These are phyloP conservation scores for Drosophila mayri DNA, from an alignment of 1,140 invertebrate genomes.

Conservation along the genomic window DNA sequence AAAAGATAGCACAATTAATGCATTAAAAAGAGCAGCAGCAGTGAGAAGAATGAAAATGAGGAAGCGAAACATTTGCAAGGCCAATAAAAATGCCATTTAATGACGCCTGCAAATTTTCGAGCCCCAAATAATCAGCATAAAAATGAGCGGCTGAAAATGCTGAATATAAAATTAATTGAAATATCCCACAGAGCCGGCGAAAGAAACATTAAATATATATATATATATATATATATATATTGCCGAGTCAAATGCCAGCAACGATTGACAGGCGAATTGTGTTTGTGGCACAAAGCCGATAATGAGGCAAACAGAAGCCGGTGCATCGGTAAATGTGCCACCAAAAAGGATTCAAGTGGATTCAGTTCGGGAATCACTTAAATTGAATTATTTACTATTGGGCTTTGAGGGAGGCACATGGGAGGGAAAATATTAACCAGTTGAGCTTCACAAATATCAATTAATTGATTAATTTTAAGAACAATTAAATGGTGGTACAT, in stretches of 20 bases:
- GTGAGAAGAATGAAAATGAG: background rate
- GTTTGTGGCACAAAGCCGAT: slow-evolving; percentile 25
- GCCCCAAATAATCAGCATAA: slow-evolving; percentile 74
- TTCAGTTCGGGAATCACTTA: background rate
- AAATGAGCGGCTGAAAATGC: slow-evolving; percentile 41
- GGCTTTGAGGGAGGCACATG: background rate
- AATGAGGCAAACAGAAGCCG: slow-evolving; percentile 32
- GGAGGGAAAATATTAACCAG: background rate
- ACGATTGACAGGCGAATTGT: slow-evolving; percentile 29
- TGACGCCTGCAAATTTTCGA: slow-evolving; percentile 73
- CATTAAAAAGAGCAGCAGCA: slow-evolving; percentile 58
- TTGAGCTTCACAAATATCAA: slow-evolving; percentile 2
- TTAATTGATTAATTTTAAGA: background rate
- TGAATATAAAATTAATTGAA: slow-evolving; percentile 54
- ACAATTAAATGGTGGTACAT: background rate
- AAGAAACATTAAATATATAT: slow-evolving; percentile 4
- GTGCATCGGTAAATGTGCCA: slow-evolving; percentile 6
- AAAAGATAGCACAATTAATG: slow-evolving; percentile 65
- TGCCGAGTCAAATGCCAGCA: slow-evolving; percentile 15
- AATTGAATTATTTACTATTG: slow-evolving; percentile 24
- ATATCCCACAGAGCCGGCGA: slow-evolving; percentile 32
- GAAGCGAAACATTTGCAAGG: slow-evolving; percentile 58
- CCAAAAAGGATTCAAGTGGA: slow-evolving; percentile 19
- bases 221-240: background rate
- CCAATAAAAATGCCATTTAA: slow-evolving; percentile 74